Base-by-base conservation (phyloP, 2,113 vertebrate genomes). In the Leucoraja erinaceus region DNA sequence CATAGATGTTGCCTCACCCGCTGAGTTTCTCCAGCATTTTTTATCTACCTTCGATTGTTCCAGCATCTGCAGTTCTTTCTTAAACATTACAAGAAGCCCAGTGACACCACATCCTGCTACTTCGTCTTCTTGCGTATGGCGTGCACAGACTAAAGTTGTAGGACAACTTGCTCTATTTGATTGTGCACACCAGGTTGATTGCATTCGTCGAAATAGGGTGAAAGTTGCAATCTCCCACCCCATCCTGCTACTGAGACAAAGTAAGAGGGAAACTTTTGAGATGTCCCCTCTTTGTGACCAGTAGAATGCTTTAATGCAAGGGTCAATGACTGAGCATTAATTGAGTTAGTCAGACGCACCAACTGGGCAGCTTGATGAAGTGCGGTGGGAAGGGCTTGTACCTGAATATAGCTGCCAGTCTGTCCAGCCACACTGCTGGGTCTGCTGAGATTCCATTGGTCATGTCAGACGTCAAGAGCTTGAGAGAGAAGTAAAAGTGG, bases 371-470 rank as follows among this genome's bases (percentile, higher is more conserved):
- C 22, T 14, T 25, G 2, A 84, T 5, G 25, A 25, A 61, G 10
- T n/a, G 9, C 25, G 56, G 31, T 7, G 12, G 11, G 22, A 83
- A 63, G 83, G n/a, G 59, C 28, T 95, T 95, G 31, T 94, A 97
- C 97, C 97, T 95, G 95, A 99, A 99, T 94, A 99, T 99, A 70
- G 99, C 98, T 3, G 99, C 99, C 61, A 99, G 97, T 93, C 98
- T 97, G 95, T 99, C 99, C 77, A 99, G 97, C 97, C 98, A 99
- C 92, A 99, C 97, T 0, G 98, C 99, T 0, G 99, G 99, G 93
- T 99, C 98, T 92, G 98, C 97, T 16, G 98, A 97, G 94, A 99
- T 97, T 86, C 98, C 98, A 4, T 98, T 99, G 93, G 96, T 97
- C 0, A 97, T 97, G 94, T 98, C 97, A 95, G 98, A 98, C 93